Conservation (phyloP, 2,113 vertebrate species). For the Proteles cristata region DNA sequence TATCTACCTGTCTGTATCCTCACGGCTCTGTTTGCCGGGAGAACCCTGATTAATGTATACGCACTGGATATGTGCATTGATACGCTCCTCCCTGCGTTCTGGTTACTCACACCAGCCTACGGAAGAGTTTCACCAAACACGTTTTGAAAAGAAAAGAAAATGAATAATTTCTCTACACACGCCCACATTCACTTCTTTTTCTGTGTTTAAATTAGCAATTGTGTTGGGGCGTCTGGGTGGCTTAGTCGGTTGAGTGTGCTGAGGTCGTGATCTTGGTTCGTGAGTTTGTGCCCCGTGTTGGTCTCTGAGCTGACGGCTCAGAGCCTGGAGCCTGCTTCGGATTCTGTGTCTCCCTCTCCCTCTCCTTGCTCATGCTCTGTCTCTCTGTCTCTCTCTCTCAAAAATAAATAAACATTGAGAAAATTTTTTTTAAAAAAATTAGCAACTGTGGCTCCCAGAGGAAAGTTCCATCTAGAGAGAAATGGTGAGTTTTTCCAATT, state of each 20-base stretch:
- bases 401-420: too few species aligned
- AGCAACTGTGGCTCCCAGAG: background rate
- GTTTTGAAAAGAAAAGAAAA: background rate
- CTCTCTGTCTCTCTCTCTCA: too few species aligned
- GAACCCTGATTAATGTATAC: background rate
- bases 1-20: background rate
- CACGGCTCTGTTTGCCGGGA: background rate
- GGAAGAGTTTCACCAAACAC: background rate
- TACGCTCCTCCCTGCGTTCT: background rate
- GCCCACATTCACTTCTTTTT: background rate
- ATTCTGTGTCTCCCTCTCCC: too few species aligned
- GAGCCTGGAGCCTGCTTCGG: too few species aligned
- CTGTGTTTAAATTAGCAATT: background rate
- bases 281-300: too few species aligned
- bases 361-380: too few species aligned
- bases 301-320: too few species aligned
- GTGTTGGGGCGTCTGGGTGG: too few species aligned
- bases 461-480: background rate
- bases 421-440: too few species aligned
- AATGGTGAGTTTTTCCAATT: background rate
- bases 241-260: too few species aligned
- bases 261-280: too few species aligned
- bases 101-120: background rate
- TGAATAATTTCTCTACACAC: background rate
- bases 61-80: background rate